Percentiles rank a stretch among this genome's conserved stretches.
Conservation (phyloP, 1,140 invertebrate species). For the Agrilus planipennis region DNA sequence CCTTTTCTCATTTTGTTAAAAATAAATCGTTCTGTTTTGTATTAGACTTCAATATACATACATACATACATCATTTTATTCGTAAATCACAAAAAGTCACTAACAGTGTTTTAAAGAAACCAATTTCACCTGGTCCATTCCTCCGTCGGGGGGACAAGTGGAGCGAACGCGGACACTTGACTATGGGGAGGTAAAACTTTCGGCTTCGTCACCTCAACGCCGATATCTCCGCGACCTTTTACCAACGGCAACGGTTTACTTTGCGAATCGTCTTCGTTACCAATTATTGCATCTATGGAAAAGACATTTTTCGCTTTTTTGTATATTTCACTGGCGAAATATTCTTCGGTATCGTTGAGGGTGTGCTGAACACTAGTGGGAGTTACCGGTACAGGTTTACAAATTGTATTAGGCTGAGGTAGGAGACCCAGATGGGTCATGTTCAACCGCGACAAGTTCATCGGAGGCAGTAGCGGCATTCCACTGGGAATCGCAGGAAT, state of each 20-base stretch:
- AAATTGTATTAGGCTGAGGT: constrained; percentile 35
- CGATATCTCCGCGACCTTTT: constrained; percentile 18
- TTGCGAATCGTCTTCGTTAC: constrained; percentile 16
- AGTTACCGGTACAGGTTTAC: constrained; percentile 40
- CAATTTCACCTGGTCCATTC: constrained; percentile 32
- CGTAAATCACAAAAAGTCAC: neutral
- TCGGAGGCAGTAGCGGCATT: constrained; percentile 28
- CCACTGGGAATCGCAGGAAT: constrained; percentile 20
- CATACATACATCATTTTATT: neutral
- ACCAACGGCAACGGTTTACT: constrained; percentile 13
- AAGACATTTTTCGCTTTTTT: constrained; percentile 31
- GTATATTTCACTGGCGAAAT: constrained; percentile 18
- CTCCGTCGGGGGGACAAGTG: constrained; percentile 23
- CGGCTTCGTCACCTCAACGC: constrained; percentile 9
- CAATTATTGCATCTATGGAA: constrained; percentile 32
- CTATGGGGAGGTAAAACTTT: constrained; percentile 19
- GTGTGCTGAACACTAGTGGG: constrained; percentile 26
- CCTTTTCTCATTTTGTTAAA: no score
- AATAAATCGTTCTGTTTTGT: no score
- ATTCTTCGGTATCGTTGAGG: constrained; percentile 26
- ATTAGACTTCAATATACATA: neutral
- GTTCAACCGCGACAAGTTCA: constrained; percentile 28
- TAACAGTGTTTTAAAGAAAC: no score
- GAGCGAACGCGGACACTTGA: constrained; percentile 29
- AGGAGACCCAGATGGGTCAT: constrained; percentile 25